Conservation (phyloP, 2,797 vertebrate genomes). For the Chrysocyon brachyurus region DNA sequence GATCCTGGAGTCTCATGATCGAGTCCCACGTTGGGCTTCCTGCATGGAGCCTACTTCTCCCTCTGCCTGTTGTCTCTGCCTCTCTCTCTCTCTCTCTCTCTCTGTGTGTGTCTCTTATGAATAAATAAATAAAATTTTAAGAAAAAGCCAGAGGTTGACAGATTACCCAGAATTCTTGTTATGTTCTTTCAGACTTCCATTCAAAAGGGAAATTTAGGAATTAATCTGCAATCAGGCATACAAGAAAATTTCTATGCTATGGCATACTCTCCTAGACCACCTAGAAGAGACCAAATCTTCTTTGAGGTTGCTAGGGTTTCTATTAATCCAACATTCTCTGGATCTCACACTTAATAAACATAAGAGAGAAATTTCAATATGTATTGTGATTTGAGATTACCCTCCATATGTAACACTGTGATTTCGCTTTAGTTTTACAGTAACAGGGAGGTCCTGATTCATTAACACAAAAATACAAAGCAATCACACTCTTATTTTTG, state of each 20-base stretch:
- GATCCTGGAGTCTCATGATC: too few species aligned
- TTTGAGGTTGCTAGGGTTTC: constrained; percentile 29
- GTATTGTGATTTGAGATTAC: constrained; percentile 35
- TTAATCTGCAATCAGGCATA: neutral
- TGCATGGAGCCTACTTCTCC: too few species aligned
- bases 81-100: too few species aligned
- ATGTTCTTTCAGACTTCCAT: neutral
- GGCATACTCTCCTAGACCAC: neutral
- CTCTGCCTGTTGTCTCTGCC: too few species aligned
- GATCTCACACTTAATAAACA: constrained; percentile 15
- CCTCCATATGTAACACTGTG: neutral
- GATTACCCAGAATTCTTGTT: neutral
- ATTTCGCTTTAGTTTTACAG: constrained; percentile 61
- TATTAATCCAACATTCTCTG: neutral
- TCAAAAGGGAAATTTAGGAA: constrained; percentile 13
- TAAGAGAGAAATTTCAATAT: neutral
- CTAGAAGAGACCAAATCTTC: constrained; percentile 8
- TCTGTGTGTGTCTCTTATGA: too few species aligned
- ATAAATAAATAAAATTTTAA: neutral
- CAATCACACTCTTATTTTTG: constrained; percentile 50
- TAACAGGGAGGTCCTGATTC: neutral
- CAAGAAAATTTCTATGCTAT: constrained; percentile 24
- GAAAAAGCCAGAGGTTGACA: constrained; percentile 19
- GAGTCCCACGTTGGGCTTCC: too few species aligned
- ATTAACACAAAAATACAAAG: constrained; percentile 30